Evolutionary conservation across 53 echinoderm and acorn worm species (phyloP), one percentile per base, ranked within the genome.

Genomic region (Hippasteria phrygiana): DNA sequence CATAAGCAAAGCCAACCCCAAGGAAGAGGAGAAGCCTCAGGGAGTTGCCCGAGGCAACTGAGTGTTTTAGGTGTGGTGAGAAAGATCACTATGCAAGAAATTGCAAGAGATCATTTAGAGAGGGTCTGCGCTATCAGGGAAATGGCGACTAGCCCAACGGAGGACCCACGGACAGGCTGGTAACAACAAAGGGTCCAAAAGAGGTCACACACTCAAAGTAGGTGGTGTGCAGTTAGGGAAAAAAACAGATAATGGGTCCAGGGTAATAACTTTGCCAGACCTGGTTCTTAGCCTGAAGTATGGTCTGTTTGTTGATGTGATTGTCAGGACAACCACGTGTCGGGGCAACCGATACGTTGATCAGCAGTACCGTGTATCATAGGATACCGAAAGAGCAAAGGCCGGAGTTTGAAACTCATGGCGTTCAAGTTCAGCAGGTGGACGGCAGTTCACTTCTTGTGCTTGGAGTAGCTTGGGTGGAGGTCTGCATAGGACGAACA

Each of bases 21-120:
- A 39, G 8, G 41, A 72, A 18, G 72, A 17, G 17, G 72, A 72
- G 17, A 20, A 1, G 1, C 72, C 43, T 40, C 40, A 72, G 20
- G 72, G n/a, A 32, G n/a, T 39, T 5, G 43, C 20, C 40, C 13
- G 10, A 40, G 14, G 3, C 29, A 46, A 5, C 31, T 66, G 10
- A 80, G n/a, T 93, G 93, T 38, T 89, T 75, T 27, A 89, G 77
- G 16, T 93, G 93, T 62, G 77, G 81, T 13, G 87, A 83, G 24
- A 14, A 12, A 26, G 88, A 84, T 3, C 78, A 78, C 24, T 78
- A 55, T 11, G 18, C 46, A 7, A 43, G 56, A 55, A n/a, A 54
- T 11, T 77, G 77, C 24, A 62, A 24, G 28, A 14, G 29, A 34
- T 51, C 80, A 2, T n/a, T 26, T 22, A 12, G 33, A 18, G 43